Base-by-base conservation (phyloP, 1,140 invertebrate species). In the Drosophila sp. region DNA sequence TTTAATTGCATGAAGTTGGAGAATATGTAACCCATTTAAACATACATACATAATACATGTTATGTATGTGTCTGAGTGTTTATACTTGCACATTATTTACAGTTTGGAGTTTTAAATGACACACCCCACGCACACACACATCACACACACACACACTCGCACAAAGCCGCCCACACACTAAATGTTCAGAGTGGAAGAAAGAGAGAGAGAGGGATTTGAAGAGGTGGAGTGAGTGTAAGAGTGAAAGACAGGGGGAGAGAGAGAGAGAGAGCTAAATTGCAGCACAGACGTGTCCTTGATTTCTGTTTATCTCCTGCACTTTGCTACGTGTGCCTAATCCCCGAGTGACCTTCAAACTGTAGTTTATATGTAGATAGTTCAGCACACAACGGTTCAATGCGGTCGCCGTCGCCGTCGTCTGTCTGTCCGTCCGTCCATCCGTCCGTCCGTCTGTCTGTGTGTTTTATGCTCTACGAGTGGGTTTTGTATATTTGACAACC, bases 1-100 rank as follows among this genome's bases (percentile, higher is more conserved):
- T 86, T 87, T 87, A 87, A 86, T 86, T 86, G 83, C 56, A 69
- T 72, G 59, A 78, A 72, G 75, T 82, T 87, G 63, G 50, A 46
- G 54, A 70, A 78, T 71, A 36, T 62, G 61, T 51, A 54, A 66
- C 56, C 56, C 67, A 64, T n/a, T 59, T 9, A 72, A 8, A 58
- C n/a, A 59, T 40, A 63, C 40, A 54, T 27, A 46, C 51, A 76
- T 34, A 29, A 18, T 48, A 48, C 45, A 36, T 7, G 8, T 8
- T 27, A 50, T 59, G 36, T 67, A 51, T 46, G 75, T 46, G 29
- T 46, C 40, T 29, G 69, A 14, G 63, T 63, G 40, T 46, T 27
- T 32, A 41, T 29, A 51, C 29, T 56, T 25, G 18, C 45, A 72
- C 27, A 72, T 58, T 72, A 67, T 72, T 72, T 66, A 72, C 70